Conservation (phyloP, 2,888 invertebrate species). For the Lumbricus terrestris region DNA sequence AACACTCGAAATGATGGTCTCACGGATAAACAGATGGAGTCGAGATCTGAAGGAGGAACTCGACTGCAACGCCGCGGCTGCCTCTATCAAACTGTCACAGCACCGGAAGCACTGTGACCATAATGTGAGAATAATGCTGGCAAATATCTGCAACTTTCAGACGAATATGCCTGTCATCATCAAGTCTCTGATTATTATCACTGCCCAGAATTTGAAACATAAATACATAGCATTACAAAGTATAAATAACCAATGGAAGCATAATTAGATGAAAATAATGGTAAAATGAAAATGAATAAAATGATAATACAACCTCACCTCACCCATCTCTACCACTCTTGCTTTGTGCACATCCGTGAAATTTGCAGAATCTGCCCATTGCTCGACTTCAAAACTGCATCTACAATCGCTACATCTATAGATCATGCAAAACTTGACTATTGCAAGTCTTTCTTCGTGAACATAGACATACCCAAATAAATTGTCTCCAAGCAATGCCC, state of each 20-base stretch:
- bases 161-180: not conserved
- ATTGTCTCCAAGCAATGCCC: too few species aligned
- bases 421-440: too few species aligned
- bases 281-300: not conserved
- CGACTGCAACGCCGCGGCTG: not conserved
- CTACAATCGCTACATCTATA: too few species aligned
- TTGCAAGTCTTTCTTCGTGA: too few species aligned
- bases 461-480: too few species aligned
- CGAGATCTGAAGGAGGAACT: not conserved
- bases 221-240: not conserved
- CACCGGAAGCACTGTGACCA: not conserved
- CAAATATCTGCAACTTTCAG: not conserved
- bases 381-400: too few species aligned
- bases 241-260: not conserved
- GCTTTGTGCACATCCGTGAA: too few species aligned
- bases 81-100: not conserved
- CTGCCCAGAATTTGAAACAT: not conserved
- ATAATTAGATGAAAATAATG: not conserved
- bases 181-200: not conserved
- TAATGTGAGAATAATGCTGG: not conserved
- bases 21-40: not conserved
- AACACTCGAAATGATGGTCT: not conserved
- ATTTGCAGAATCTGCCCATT: too few species aligned
- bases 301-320: not conserved
- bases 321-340: too few species aligned